Conservation (phyloP, 2,888 invertebrate genomes). For the Diaperis boleti region DNA sequence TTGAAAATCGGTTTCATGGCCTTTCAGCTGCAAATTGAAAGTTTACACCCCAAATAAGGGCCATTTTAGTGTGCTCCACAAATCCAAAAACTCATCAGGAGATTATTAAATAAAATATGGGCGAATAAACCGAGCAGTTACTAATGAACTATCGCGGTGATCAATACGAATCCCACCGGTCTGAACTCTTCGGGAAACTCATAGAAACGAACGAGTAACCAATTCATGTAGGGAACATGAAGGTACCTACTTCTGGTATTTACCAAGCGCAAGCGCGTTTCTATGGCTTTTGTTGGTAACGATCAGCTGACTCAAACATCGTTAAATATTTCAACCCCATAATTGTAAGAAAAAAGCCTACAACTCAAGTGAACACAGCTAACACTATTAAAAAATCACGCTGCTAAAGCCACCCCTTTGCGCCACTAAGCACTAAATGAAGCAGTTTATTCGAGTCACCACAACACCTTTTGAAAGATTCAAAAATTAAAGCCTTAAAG, state of each 20-base stretch:
- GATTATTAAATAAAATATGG: constrained; percentile 8
- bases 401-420: constrained; percentile 1
- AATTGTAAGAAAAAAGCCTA: constrained; percentile 40
- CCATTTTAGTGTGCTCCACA: background rate
- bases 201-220: constrained; percentile 24
- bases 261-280: constrained; percentile 44
- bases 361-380: constrained; percentile 12
- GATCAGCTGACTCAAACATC: constrained; percentile 44
- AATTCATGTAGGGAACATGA: constrained; percentile 28
- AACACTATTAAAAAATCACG: constrained; percentile 31
- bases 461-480: background rate
- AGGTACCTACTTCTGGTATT: constrained; percentile 37
- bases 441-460: background rate
- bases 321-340: constrained; percentile 43
- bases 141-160: background rate
- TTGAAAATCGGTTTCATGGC: constrained; percentile 42
- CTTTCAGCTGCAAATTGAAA: constrained; percentile 38
- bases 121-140: background rate
- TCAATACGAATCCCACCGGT: constrained; percentile 10
- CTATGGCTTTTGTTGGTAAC: constrained; percentile 43
- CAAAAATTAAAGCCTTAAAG: background rate
- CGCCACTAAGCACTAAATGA: constrained; percentile 11
- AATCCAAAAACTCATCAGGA: constrained; percentile 17
- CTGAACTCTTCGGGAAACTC: constrained; percentile 13
- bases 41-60: background rate